Evolutionary conservation across 2,113 vertebrate species (phyloP).

Genomic region (Excalfactoria chinensis): DNA sequence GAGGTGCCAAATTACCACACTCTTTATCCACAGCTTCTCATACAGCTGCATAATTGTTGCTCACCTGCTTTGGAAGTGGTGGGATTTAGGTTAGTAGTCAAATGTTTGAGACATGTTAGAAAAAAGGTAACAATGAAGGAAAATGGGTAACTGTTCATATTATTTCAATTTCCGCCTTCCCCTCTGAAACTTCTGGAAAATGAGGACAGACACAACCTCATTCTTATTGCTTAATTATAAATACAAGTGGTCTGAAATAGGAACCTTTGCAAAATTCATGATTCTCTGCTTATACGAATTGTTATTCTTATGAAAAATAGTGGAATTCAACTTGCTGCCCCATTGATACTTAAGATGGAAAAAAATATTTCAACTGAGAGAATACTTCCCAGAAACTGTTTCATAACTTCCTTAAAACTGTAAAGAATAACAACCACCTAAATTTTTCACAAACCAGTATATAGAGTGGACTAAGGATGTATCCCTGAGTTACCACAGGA

Average conservation of each 20-base stretch:
- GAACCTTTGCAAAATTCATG: neutral
- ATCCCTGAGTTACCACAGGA: accelerated
- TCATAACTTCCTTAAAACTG: neutral
- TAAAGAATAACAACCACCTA: neutral
- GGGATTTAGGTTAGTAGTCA: neutral
- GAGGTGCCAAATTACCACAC: neutral
- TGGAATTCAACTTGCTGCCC: neutral
- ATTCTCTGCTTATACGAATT: neutral
- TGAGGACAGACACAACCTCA: neutral
- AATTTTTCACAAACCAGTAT: neutral
- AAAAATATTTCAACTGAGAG: neutral
- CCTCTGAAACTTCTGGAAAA: neutral
- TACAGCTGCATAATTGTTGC: neutral
- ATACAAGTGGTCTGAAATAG: neutral
- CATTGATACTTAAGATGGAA: neutral
- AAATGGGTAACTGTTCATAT: neutral
- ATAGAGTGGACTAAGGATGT: neutral
- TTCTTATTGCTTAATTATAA: neutral
- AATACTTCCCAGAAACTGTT: neutral
- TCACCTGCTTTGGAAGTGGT: neutral
- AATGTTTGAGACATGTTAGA: accelerated
- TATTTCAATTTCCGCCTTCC: neutral
- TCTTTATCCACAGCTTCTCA: neutral
- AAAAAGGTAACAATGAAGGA: neutral
- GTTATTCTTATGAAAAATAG: neutral